A percentile compares a stretch with the other conserved stretches of the same genome.
Evolutionary conservation across 1,140 invertebrate genomes (phyloP).

Genomic region (Galendromus occidentalis): DNA sequence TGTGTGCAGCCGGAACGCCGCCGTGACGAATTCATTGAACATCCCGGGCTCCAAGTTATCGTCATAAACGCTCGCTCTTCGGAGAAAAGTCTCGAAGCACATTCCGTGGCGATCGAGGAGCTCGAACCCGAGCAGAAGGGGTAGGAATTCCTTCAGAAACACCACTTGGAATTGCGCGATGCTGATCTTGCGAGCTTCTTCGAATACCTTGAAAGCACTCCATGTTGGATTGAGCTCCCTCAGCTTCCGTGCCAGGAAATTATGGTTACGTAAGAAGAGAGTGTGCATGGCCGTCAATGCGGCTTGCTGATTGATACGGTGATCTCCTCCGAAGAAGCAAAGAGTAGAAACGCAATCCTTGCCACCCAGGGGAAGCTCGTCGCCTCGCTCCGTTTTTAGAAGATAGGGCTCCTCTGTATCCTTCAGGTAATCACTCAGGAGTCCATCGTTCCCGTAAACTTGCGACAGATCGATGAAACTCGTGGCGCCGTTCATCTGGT

Average conservation of each 20-base stretch:
- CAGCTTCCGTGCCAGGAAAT: background rate
- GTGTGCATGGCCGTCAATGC: background rate
- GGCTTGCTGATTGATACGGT: background rate
- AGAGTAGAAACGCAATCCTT: background rate
- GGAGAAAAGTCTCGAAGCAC: background rate
- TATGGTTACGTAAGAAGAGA: background rate
- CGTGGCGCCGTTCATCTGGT: background rate
- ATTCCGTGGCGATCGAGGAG: too few relatives aligned
- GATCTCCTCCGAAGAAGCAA: background rate
- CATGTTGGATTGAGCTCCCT: background rate
- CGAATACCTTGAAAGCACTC: background rate
- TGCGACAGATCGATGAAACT: background rate
- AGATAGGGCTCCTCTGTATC: background rate
- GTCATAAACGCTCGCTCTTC: background rate
- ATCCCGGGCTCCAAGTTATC: background rate
- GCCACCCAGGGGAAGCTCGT: background rate
- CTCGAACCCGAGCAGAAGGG: background rate
- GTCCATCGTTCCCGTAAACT: background rate
- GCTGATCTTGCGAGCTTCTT: background rate
- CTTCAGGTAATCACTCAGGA: background rate
- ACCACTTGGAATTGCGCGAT: background rate
- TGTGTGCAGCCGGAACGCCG: background rate
- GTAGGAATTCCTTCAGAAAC: background rate
- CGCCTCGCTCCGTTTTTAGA: background rate
- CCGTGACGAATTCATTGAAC: background rate